Evolutionary conservation across 2,113 vertebrate genomes (phyloP), one percentile per base, ranked within the genome.

Genomic region (Sturnus vulgaris): DNA sequence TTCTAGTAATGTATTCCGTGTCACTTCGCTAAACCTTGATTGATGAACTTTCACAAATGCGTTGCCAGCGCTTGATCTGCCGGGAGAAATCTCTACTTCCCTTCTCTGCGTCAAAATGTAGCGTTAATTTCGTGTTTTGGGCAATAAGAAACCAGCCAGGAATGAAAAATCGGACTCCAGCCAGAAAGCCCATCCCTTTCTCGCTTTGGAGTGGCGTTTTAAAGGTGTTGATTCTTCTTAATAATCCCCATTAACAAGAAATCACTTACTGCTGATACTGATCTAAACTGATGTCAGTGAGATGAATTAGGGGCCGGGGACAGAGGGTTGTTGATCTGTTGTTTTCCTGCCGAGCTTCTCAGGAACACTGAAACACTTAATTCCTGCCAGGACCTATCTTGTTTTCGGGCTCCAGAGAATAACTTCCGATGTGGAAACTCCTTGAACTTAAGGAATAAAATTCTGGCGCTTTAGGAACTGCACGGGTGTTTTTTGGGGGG

Each of bases 181-280:
- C 9, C 64, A 64, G 76, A 91, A 83, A 95, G 44, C 72, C 21
- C 46, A 7, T 40, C 75, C 73, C 22, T 35, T 71, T 25, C 84
- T 80, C 7, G 13, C 71, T 82, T 49, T 16, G 82, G 56, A 95
- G 53, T 15, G 77, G 40, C 76, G 2, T 92, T 92, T 86, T 93
- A 69, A 84, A 95, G 93, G 82, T 96, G 90, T 93, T 93, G 93
- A 90, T 93, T 94, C 85, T 96, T 86, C 92, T 83, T 96, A 92
- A 94, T 94, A 96, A 96, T 92, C 79, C 76, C 93, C 72, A 64
- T 92, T 97, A 93, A 90, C 33, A 46, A 86, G 92, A 73, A 95
- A 63, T 90, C 85, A 39, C 90, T 94, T 92, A 93, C 28, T 66
- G 60, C 63, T 86, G 94, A 96, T 97, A 95, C 1, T 1, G 94